phyloP scores from a whole-genome alignment of 2,797 vertebrate genomes.

The Microcaecilia unicolor region DNA sequence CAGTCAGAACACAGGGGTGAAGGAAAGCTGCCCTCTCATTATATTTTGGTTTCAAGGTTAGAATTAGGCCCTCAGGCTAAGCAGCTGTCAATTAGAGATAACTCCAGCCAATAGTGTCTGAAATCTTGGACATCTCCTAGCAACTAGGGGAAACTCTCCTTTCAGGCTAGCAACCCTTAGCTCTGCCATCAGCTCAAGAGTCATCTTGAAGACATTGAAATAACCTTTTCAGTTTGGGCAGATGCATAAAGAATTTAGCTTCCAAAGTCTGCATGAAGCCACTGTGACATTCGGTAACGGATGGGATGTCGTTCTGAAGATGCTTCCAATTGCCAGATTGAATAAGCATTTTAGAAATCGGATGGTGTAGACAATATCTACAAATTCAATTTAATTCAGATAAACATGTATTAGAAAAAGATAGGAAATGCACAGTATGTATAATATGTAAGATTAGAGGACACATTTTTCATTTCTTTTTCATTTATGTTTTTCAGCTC shows the following conservation, averaged over 20 bases:
- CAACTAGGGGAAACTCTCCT: slow-evolving; percentile 71
- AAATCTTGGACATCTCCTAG: slow-evolving; percentile 88
- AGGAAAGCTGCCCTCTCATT: slow-evolving; percentile 84
- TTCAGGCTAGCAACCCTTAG: slow-evolving; percentile 58
- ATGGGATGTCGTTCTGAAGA: slow-evolving; percentile 7
- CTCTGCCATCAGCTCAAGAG: slow-evolving; percentile 52
- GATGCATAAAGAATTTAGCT: slow-evolving; percentile 45
- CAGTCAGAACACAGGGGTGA: slow-evolving; percentile 61
- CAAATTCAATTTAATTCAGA: neutral
- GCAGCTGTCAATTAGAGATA: slow-evolving; percentile 98
- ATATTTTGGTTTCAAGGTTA: slow-evolving; percentile 82
- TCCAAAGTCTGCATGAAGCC: slow-evolving; percentile 24
- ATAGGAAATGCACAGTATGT: neutral
- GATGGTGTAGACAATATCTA: neutral
- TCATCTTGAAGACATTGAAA: slow-evolving; percentile 47
- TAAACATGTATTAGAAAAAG: neutral
- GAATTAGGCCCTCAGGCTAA: slow-evolving; percentile 88
- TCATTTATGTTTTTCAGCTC: no score
- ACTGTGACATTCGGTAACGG: slow-evolving; percentile 33
- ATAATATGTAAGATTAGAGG: slow-evolving; percentile 11
- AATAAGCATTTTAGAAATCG: slow-evolving; percentile 18
- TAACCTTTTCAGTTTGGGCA: slow-evolving; percentile 54
- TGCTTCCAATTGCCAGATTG: slow-evolving; percentile 21
- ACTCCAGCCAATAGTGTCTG: slow-evolving; percentile 66
- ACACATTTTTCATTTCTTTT: neutral